Evolutionary conservation across 2,888 invertebrate species (phyloP).

Genomic region (Arge pagana): DNA sequence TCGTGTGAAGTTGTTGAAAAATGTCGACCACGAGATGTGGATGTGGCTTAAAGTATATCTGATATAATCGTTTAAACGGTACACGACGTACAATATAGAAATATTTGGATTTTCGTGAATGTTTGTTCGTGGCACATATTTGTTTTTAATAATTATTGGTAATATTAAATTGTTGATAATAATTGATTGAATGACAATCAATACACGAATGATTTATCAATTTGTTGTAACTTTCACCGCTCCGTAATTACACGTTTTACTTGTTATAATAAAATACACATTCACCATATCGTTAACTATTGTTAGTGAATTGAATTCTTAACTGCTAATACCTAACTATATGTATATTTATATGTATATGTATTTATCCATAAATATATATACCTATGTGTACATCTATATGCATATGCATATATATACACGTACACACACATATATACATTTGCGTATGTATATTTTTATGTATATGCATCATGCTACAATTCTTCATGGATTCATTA

Average conservation of each 20-base stretch:
- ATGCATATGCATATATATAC: background rate
- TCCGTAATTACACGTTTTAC: slow-evolving; percentile 24
- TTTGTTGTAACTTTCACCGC: slow-evolving; percentile 22
- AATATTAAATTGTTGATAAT: slow-evolving; percentile 29
- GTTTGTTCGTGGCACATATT: slow-evolving; percentile 23
- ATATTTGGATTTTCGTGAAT: slow-evolving; percentile 20
- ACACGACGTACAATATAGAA: too few relatives aligned
- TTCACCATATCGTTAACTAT: slow-evolving; percentile 44
- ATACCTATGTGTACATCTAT: background rate
- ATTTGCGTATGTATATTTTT: background rate
- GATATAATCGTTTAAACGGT: too few relatives aligned
- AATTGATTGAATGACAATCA: slow-evolving; percentile 27
- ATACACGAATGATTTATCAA: slow-evolving; percentile 25
- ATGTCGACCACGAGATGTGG: too few relatives aligned
- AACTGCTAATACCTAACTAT: slow-evolving; percentile 16
- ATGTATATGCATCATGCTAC: too few relatives aligned
- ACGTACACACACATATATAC: slow-evolving; percentile 1
- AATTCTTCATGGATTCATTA: too few relatives aligned
- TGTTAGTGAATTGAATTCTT: slow-evolving; percentile 9
- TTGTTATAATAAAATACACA: slow-evolving; percentile 52
- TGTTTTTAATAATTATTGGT: slow-evolving; percentile 28
- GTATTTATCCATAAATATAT: slow-evolving; percentile 12
- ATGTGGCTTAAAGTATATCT: too few relatives aligned
- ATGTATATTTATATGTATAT: slow-evolving; percentile 13
- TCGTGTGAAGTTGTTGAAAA: too few relatives aligned